Base-by-base conservation (phyloP, 2,797 vertebrate genomes). In the Chelon auratus region DNA sequence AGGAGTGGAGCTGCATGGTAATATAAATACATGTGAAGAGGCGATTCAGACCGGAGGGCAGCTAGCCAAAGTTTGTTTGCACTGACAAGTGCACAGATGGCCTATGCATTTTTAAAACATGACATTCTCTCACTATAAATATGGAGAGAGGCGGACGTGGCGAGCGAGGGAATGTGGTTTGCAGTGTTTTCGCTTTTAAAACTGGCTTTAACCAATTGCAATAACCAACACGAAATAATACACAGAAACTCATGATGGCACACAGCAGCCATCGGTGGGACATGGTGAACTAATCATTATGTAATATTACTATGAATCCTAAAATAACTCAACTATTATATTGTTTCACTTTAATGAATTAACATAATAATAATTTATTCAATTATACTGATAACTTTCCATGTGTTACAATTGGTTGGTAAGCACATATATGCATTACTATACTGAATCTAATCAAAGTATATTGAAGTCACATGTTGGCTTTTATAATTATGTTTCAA, bases 21-120 rank as follows among this genome's bases (percentile, higher is more conserved):
- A 78, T 68, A 84, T 76, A 76, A 83, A 81, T 74, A 74, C 68
- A 81, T 68, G 73, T 66, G 70, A 85, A 75, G 64, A 72, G 68
- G 69, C 0, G 4, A 54, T 76, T 85, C 63, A 62, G 83, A 80
- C 64, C 9, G 59, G 47, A 75, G 73, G 83, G 85, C 89, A 92
- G 85, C 85, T 85, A 81, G 91, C 89, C 85, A 83, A 82, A 75
- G 78, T 85, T 79, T 76, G 80, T 91, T 84, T 90, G 82, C 73
- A 80, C 81, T 75, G 66, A 86, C 55, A 59, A 81, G 72, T 87
- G 78, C 73, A 72, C 86, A 88, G 84, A 88, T 90, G 85, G 85
- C 83, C 82, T 87, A 76, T 90, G 84, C 80, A 86, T 90, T 87
- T 89, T 88, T 84, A 81, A 89, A 89, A 80, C 66, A 62, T 58